A percentile compares a stretch with the other conserved stretches of the same genome.
Evolutionary conservation across 2,888 invertebrate species (phyloP).

Genomic region (Drosophila peninsularis): DNA sequence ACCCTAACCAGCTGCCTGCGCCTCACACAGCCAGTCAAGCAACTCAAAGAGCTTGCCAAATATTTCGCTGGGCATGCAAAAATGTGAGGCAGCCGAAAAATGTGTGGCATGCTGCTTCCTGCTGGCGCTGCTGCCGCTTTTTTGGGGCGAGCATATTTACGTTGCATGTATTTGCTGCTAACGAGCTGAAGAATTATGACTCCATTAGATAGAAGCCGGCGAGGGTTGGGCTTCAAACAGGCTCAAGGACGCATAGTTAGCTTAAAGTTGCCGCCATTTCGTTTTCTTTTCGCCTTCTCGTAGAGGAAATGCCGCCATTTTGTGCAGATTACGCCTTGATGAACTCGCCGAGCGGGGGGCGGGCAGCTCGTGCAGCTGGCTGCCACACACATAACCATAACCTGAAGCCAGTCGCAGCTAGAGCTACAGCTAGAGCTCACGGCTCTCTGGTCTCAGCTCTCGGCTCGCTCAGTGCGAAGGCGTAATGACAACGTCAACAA

Average conservation of each 20-base stretch:
- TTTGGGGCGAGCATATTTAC: conserved; percentile 68
- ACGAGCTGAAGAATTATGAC: conserved; percentile 80
- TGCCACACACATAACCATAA: conserved; percentile 32
- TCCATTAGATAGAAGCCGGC: conserved; percentile 63
- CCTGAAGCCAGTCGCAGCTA: conserved; percentile 19
- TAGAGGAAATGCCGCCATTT: conserved; percentile 74
- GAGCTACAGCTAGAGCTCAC: conserved; percentile 10
- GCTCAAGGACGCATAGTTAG: conserved; percentile 62
- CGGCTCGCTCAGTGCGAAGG: conserved; percentile 19
- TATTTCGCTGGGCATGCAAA: conserved; percentile 51
- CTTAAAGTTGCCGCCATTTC: conserved; percentile 68
- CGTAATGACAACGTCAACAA: conserved; percentile 77
- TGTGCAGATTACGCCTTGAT: conserved; percentile 78
- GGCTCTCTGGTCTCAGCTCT: not conserved
- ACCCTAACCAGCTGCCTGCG: not conserved
- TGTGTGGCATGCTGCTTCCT: conserved; percentile 59
- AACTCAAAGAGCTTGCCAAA: not conserved
- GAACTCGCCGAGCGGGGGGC: conserved; percentile 55
- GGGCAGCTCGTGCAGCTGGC: conserved; percentile 1
- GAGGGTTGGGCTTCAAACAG: conserved; percentile 14
- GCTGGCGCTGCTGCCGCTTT: not conserved
- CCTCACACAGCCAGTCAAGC: not conserved
- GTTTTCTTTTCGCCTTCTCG: not conserved
- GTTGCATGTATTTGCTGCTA: conserved; percentile 75
- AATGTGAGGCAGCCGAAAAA: conserved; percentile 65